Percentiles rank a stretch among this genome's conserved stretches.
Evolutionary conservation across 2,888 invertebrate species (phyloP).

Genomic region (Neoitamus cyanurus): DNA sequence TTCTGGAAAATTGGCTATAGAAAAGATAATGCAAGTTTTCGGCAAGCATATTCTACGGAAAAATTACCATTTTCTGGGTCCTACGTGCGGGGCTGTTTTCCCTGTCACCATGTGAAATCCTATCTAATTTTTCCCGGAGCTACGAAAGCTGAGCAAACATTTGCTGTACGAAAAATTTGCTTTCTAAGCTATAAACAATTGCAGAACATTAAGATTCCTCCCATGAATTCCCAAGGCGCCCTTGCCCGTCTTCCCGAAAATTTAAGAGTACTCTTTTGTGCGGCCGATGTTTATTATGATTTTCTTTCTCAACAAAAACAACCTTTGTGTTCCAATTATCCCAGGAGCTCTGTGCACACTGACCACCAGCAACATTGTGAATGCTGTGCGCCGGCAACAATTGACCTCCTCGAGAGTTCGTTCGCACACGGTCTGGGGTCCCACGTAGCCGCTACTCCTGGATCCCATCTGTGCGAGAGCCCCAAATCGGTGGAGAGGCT

Average conservation of each 20-base stretch:
- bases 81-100: background rate
- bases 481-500: background rate
- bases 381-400: background rate
- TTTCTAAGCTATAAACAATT: background rate
- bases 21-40: no score
- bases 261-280: background rate
- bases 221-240: background rate
- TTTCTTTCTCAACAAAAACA: background rate
- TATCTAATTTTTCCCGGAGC: background rate
- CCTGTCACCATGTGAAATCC: background rate
- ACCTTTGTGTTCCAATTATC: background rate
- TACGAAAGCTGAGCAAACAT: background rate
- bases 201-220: background rate
- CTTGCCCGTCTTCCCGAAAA: background rate
- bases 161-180: background rate
- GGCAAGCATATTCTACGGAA: no score
- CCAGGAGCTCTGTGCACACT: background rate
- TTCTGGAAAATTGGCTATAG: no score
- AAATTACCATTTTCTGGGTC: background rate
- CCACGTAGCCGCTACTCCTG: background rate
- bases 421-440: background rate
- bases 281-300: background rate
- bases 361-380: background rate
- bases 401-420: background rate
- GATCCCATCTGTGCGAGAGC: background rate